Evolutionary conservation across 2,888 invertebrate genomes (phyloP), one percentile per base, ranked within the genome.

Genomic region (Drosophila eohydei): DNA sequence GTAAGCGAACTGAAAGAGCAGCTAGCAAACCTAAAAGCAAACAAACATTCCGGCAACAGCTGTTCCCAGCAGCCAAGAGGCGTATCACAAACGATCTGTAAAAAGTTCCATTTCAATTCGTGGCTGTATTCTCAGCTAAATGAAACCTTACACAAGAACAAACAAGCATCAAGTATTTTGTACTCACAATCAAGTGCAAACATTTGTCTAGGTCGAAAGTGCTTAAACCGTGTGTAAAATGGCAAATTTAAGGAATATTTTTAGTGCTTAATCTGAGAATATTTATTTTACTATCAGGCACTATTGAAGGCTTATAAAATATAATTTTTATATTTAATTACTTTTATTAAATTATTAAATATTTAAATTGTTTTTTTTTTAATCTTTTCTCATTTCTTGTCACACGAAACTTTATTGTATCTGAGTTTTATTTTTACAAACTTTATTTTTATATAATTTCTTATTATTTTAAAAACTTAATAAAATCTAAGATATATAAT

Each of bases 1-100:
- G 82, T 73, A 76, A 78, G 67, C 64, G 69, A 68, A 57, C 68
- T 55, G 61, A 71, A 88, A 79, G 67, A 61, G 28, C 60, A 66
- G 58, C 60, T 66, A 58, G 60, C 55, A 66, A 69, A 58, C 68
- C 68, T 21, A 66, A 72, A 78, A 57, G 68, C 64, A 62, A 81
- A 72, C 71, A 48, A 60, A 74, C 61, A 78, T 64, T 51, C 52
- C 52, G 57, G 54, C 51, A 73, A 51, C 61, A 61, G 30, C 41
- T 48, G 32, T 32, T 43, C 21, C 7, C 55, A 32, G 43, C 40
- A 58, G 38, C 40, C 51, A 44, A 63, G 58, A 52, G 51, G 59
- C 46, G 12, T 40, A 56, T 62, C 52, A 7, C 38, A 30, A 43
- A 26, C 44, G 51, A 65, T 66, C 46, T 14, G 40, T 21, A 62